Base-by-base conservation (phyloP, 2,797 vertebrate species). In the Sternarchorhynchus goeldii region DNA sequence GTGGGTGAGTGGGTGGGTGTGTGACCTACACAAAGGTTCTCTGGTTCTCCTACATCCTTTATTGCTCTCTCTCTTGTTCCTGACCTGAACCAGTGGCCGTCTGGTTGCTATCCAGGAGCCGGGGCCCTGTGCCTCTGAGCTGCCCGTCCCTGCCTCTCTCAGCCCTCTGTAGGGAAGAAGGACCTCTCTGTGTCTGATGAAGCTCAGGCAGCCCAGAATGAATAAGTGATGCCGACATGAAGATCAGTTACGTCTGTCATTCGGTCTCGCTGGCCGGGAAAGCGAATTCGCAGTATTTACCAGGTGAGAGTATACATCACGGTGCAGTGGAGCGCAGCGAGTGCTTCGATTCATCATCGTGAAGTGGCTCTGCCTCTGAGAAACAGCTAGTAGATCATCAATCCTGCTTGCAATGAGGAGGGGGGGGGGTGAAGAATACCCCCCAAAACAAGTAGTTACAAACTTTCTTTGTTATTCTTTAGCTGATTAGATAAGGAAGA, bases 151-250 rank as follows among this genome's bases (percentile, higher is more conserved):
- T 56, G 41, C 2, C 62, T 84, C 80, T 68, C 55, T 25, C 57
- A 66, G 79, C 80, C 80, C 81, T 75, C 79, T 32, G 58, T 81
- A n/a, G 58, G 75, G 82, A 84, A 77, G 25, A 72, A 81, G 80
- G 72, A 62, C 78, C 29, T 69, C 59, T 75, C 53, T 81, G 72
- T 70, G 69, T 25, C 82, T 81, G 75, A 74, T 74, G 65, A 75
- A 59, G 50, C 78, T 66, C 20, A 3, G 12, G 67, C 7, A 10
- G 80, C 74, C 16, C 31, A 66, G 14, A 56, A 85, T 85, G 80
- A 80, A 84, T 86, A 82, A 81, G 80, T 79, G 79, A 85, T 75
- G 36, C 80, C 36, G 36, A 29, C 66, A 73, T 81, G 85, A 73
- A 76, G n/a, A 2, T 58, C 45, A 78, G n/a, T 16, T 71, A 73